These are phyloP conservation scores for Melanostoma scalare DNA, from an alignment of 2,888 invertebrate genomes.

Conservation along the genomic window DNA sequence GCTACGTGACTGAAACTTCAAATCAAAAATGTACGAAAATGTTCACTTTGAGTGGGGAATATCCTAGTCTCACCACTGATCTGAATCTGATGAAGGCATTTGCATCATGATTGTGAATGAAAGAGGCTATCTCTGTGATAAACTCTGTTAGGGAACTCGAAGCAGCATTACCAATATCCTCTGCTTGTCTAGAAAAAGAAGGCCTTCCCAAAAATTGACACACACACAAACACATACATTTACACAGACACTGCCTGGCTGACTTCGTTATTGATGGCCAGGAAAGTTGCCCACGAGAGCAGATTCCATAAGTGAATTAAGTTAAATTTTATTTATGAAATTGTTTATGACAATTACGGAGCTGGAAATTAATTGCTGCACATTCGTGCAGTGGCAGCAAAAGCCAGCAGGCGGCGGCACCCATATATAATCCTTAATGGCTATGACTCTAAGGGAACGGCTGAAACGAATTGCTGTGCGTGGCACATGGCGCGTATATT, in stretches of 20 bases:
- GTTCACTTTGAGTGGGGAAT: conserved; percentile 21
- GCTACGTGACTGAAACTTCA: conserved; percentile 69
- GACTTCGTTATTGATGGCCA: conserved; percentile 67
- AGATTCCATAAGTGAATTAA: conserved; percentile 70
- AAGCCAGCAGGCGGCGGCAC: conserved; percentile 42
- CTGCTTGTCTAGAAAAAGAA: background rate
- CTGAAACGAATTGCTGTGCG: conserved; percentile 60
- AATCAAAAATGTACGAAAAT: conserved; percentile 45
- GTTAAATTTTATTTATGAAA: conserved; percentile 72
- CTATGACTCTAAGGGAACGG: conserved; percentile 44
- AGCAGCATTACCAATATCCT: background rate
- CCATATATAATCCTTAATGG: conserved; percentile 64
- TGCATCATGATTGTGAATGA: conserved; percentile 65
- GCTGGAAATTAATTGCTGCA: conserved; percentile 68
- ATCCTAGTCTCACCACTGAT: conserved; percentile 52
- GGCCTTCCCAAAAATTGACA: too few relatives aligned
- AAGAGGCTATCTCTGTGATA: conserved; percentile 59
- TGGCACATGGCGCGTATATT: conserved; percentile 52
- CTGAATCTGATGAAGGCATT: conserved; percentile 71
- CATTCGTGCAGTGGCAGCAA: conserved; percentile 66
- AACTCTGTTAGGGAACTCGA: background rate
- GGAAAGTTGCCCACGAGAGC: conserved; percentile 62
- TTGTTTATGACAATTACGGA: conserved; percentile 72
- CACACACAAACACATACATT: background rate
- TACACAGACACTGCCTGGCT: background rate